These are phyloP conservation scores for Hydrophis major DNA, from an alignment of 2,797 vertebrate species.

Conservation along the genomic window DNA sequence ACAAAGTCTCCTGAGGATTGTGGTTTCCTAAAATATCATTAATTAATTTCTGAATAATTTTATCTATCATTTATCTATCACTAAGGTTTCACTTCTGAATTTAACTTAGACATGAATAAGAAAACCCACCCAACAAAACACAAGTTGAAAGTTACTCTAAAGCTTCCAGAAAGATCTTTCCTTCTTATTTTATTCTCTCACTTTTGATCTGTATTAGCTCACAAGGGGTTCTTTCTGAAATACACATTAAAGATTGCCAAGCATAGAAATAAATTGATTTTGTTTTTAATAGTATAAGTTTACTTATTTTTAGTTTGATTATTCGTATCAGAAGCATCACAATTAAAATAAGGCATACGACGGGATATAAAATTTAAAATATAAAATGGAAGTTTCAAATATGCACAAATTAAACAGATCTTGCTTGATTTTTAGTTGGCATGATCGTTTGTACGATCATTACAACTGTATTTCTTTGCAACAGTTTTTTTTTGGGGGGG, in stretches of 20 bases:
- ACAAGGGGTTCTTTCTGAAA: conserved; percentile 16
- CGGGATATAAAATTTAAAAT: not conserved
- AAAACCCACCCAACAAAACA: not conserved
- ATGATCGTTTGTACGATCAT: not conserved
- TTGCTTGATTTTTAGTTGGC: not conserved
- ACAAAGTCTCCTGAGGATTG: not conserved
- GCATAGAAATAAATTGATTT: not conserved
- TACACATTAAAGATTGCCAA: not conserved
- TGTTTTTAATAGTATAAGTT: conserved; percentile 18
- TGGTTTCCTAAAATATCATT: not conserved
- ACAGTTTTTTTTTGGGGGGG: not conserved
- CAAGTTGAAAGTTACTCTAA: not conserved
- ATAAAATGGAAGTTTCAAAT: not conserved
- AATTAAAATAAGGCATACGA: not conserved
- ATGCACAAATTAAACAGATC: not conserved
- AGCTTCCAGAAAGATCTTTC: not conserved
- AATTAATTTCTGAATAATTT: not conserved
- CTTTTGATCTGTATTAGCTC: conserved; percentile 8
- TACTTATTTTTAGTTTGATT: conserved; percentile 32
- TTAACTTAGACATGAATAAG: not conserved
- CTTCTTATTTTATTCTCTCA: not conserved
- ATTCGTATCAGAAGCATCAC: not conserved
- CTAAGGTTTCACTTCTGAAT: not conserved
- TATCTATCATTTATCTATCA: not conserved
- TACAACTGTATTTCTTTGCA: not conserved